Evolutionary conservation across 1,140 invertebrate species (phyloP), one percentile per base, ranked within the genome.

Genomic region (Bombus cullumanus): DNA sequence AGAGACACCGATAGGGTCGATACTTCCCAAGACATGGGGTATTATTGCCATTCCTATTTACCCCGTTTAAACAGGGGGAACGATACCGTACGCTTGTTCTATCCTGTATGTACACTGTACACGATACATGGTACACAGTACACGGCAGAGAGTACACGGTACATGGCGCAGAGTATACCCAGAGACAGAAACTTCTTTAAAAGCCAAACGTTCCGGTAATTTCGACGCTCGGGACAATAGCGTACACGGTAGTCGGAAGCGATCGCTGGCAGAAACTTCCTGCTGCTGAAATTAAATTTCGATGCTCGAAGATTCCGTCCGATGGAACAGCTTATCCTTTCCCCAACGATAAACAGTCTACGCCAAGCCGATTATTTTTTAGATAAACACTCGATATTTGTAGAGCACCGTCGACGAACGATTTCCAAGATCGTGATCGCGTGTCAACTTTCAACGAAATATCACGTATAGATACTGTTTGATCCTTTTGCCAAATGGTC

Each of bases 31-130:
- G 89, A 90, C 82, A 82, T 81, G 53, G 79, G 57, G 86, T 90
- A 90, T 90, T 90, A 90, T 90, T 90, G 89, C 88, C 89, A 87
- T 90, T 90, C 85, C 89, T 90, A 86, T 89, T 90, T 90, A 79
- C 81, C 31, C 88, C 84, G 72, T 74, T 88, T 86, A 89, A 89
- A 89, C 88, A 89, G 85, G 85, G 72, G 57, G 34, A 66, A 75
- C 59, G 81, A 76, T 83, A 71, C 25, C 41, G 69, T 62, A 59
- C 41, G 77, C 66, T 81, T 68, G 72, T 69, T 68, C 69, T 13
- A 22, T n/a, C 73, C n/a, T 18, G 64, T 66, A 64, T 78, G 68
- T 89, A 66, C 74, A 88, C 57, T 64, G 68, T 82, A 74, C 62
- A 82, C 74, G 69, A 62, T 81, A 79, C 85, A 83, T 43, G 59